Base-by-base conservation (phyloP, 2,113 vertebrate genomes). In the Dendrocopos noguchii region DNA sequence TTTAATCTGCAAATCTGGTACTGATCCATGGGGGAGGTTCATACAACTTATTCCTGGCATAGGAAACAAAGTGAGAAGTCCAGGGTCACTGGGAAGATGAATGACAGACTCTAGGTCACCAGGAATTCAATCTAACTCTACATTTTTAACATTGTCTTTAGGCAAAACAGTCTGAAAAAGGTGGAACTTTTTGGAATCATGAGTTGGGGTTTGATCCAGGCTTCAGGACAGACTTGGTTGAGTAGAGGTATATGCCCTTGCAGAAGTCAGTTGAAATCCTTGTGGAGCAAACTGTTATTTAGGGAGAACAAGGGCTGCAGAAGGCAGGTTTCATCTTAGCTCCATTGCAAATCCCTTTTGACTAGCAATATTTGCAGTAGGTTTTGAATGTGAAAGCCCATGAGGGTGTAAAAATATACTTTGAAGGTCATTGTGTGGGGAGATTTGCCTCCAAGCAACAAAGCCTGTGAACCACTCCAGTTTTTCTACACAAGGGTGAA, bases 401-500 rank as follows among this genome's bases (percentile, higher is more conserved):
- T 14, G 21, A 64, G 39, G 42, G 33, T 56, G 47, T 82, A 89
- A 81, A 93, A 93, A 91, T 68, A 57, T 31, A 81, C 50, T 84
- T 88, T 79, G 78, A 87, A 92, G 78, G 81, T 87, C 78, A 82
- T 46, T 73, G 29, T 89, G 64, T 42, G 59, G 53, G 59, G 50
- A 91, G 70, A 70, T 93, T 86, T 93, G 20, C 91, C 64, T 84
- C 74, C 81, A 87, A 88, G 74, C 24, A 80, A 33, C 21, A 72
- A 77, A 90, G 14, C 29, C 31, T 60, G 34, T 31, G 53, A 87
- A 80, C 33, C 18, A 65, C n/a, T 94, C 44, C 24, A 29, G 2
- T 70, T 91, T 89, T 87, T 55, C 46, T 56, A 8, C 29, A 22
- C 27, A 66, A 10, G 0, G 0, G 8, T 0, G 0, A 52, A 73